Evolutionary conservation across 1,140 invertebrate species (phyloP).

Genomic region (Agrypnia vestita): DNA sequence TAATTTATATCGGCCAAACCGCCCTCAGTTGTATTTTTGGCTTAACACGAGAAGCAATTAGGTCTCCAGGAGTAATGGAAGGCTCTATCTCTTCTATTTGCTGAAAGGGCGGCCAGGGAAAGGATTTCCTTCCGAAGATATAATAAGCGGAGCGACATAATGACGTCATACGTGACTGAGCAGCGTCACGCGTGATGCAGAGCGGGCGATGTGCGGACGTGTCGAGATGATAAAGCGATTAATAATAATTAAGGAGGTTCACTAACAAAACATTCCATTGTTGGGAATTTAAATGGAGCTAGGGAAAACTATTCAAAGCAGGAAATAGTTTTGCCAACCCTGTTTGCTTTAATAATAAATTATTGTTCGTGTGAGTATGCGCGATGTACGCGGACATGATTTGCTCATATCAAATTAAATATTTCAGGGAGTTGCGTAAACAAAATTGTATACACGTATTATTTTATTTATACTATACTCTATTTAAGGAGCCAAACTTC

Average conservation of each 20-base stretch:
- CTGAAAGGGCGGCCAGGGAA: slow-evolving; percentile 3
- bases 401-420: no score
- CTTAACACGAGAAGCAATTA: slow-evolving; percentile 57
- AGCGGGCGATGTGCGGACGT: background rate
- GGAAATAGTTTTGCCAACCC: no score
- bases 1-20: background rate
- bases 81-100: slow-evolving; percentile 23
- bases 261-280: slow-evolving; percentile 9
- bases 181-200: background rate
- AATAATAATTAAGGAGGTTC: background rate
- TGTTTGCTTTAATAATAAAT: no score
- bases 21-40: slow-evolving; percentile 49
- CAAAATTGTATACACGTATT: no score
- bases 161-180: slow-evolving; percentile 18
- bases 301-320: background rate
- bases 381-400: no score
- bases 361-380: no score
- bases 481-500: no score
- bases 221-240: background rate
- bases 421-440: no score
- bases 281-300: background rate
- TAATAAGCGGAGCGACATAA: slow-evolving; percentile 9
- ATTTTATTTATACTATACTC: no score
- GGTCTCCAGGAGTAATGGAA: slow-evolving; percentile 43
- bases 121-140: background rate